Base-by-base conservation (phyloP, 1,140 invertebrate species). In the Rhopalosiphum padi region DNA sequence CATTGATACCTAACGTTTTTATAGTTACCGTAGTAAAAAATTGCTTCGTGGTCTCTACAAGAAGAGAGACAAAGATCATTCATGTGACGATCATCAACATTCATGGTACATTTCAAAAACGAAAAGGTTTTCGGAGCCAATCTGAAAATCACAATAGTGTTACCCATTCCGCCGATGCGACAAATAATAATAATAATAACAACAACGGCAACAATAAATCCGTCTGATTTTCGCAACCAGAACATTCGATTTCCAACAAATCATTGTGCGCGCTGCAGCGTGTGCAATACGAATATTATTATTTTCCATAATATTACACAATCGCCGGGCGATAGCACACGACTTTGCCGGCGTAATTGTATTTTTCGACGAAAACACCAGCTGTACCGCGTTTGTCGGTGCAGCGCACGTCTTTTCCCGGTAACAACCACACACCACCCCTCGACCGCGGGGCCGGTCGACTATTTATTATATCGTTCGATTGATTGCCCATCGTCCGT, bases 351-450 rank as follows among this genome's bases (percentile, higher is more conserved):
- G 43, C 85, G 43, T 46, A 86, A 86, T 86, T 46, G 85, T 46
- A 46, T 86, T 86, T 35, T 46, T 46, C 18, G 43, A 86, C 85
- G 85, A 86, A 86, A 46, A 46, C 41, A 18, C 85, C 43, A 46
- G 41, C 85, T 86, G 37, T 18, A 86, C 23, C 43, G 46, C n/a
- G 30, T 46, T 89, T 89, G 51, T 89, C 87, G 87, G 87, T 89
- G 87, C 87, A 53, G 23, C 46, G 48, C 87, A 89, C 87, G 87
- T 89, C 30, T 37, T 51, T 89, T 37, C n/a, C 48, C n/a, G 87
- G 46, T 89, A 89, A 89, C 86, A 87, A 41, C 41, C 41, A 41
- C 41, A 41, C 41, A 0, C 41, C 41, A 1, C 41, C 41, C 46
- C 46, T 21, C 46, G 46, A 22, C 4, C 41, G 30, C 25, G 30